Percentiles rank a stretch among this genome's conserved stretches.
These are phyloP conservation scores for Sinella curviseta DNA, from an alignment of 1,140 invertebrate species.

Conservation along the genomic window DNA sequence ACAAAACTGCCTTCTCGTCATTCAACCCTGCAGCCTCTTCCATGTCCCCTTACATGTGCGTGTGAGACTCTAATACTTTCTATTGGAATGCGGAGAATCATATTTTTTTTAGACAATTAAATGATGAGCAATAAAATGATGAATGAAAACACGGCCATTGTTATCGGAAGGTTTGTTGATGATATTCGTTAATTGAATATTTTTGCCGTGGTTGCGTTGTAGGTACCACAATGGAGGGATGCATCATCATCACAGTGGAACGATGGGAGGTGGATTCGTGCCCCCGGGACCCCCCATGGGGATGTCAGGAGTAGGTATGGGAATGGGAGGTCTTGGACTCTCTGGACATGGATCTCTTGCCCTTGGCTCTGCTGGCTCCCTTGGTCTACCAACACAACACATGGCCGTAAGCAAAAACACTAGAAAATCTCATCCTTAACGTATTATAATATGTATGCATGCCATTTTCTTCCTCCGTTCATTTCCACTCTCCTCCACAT, in stretches of 20 bases:
- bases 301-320: constrained; percentile 47
- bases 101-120: too few species aligned
- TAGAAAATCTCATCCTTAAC: neutral
- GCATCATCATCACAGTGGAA: constrained; percentile 47
- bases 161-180: neutral
- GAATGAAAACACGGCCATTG: neutral
- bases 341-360: constrained; percentile 45
- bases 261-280: constrained; percentile 44
- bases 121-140: neutral
- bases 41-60: constrained; percentile 50
- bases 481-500: neutral
- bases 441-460: neutral
- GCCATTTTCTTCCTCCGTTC: neutral
- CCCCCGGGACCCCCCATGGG: constrained; percentile 44
- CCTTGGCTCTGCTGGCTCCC: constrained; percentile 43
- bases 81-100: neutral
- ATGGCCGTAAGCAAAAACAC: constrained; percentile 42
- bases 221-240: constrained; percentile 50
- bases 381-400: constrained; percentile 37
- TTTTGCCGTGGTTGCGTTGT: neutral
- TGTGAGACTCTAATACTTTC: neutral
- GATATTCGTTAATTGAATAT: neutral
- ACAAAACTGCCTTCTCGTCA: constrained; percentile 52
- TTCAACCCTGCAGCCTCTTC: constrained; percentile 49
- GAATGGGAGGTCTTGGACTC: constrained; percentile 47